These are phyloP conservation scores for Anthonomus grandis DNA, from an alignment of 1,140 invertebrate genomes.

Conservation along the genomic window DNA sequence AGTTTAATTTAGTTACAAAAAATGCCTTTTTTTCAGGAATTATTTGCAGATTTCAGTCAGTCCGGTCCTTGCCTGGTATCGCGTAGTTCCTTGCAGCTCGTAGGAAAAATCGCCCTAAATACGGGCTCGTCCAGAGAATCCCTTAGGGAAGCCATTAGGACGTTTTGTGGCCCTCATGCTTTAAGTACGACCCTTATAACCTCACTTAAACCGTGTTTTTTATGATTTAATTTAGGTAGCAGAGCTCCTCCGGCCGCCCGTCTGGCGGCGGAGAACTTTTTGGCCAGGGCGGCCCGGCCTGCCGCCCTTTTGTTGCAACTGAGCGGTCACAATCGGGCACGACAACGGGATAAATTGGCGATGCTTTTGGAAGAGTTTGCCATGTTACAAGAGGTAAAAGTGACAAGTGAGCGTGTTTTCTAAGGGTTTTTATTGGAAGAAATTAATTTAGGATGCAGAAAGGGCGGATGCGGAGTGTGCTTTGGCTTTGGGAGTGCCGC, in stretches of 20 bases:
- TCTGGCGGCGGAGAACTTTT: slow-evolving; percentile 67
- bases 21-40: slow-evolving; percentile 65
- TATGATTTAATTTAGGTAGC: slow-evolving; percentile 5
- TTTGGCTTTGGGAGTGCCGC: slow-evolving; percentile 48
- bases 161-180: slow-evolving; percentile 85
- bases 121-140: slow-evolving; percentile 71
- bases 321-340: slow-evolving; percentile 90
- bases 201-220: neutral
- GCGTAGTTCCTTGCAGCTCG: slow-evolving; percentile 82
- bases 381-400: slow-evolving; percentile 65
- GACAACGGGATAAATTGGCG: slow-evolving; percentile 91
- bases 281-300: slow-evolving; percentile 81
- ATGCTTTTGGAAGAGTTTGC: slow-evolving; percentile 87
- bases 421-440: no score
- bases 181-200: slow-evolving; percentile 22
- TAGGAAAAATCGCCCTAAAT: slow-evolving; percentile 55
- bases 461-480: slow-evolving; percentile 69
- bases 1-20: neutral
- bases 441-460: slow-evolving; percentile 67
- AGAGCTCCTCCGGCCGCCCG: slow-evolving; percentile 11
- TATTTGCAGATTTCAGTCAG: slow-evolving; percentile 89
- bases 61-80: slow-evolving; percentile 92
- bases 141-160: slow-evolving; percentile 77
- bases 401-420: no score
- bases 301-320: slow-evolving; percentile 86